Evolutionary conservation across 2,888 invertebrate genomes (phyloP).

Genomic region (Epinotia nisella): DNA sequence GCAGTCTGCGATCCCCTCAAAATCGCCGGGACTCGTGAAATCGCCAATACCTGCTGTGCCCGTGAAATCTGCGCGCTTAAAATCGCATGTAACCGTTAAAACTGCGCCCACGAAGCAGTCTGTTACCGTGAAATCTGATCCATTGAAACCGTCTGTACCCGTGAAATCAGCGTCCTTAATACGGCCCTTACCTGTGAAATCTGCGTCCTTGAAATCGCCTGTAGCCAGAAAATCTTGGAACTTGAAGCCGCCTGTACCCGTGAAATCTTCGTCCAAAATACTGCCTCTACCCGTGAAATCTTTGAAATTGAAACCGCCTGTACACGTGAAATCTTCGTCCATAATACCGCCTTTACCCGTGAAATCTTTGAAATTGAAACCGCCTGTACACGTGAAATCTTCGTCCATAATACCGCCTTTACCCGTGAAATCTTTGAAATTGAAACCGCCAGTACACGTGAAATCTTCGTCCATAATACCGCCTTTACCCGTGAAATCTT

Average conservation of each 20-base stretch:
- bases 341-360: no score
- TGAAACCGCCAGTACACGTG: no score
- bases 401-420: background rate
- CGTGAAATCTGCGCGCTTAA: no score
- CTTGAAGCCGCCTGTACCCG: background rate
- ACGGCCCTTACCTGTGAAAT: background rate
- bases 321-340: no score
- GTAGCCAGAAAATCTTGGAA: background rate
- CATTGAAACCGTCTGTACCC: background rate
- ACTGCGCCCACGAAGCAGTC: no score
- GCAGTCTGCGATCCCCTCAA: background rate
- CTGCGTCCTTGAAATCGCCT: background rate
- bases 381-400: background rate
- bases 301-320: no score
- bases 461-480: no score
- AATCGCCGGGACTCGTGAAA: no score
- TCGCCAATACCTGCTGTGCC: no score
- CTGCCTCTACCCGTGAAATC: background rate
- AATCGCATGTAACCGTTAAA: no score
- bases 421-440: background rate
- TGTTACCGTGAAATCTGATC: background rate
- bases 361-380: background rate
- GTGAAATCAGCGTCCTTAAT: background rate
- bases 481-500: no score
- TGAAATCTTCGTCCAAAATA: background rate